Evolutionary conservation across 1,140 invertebrate genomes (phyloP).

Genomic region (Pteromalus puparum): DNA sequence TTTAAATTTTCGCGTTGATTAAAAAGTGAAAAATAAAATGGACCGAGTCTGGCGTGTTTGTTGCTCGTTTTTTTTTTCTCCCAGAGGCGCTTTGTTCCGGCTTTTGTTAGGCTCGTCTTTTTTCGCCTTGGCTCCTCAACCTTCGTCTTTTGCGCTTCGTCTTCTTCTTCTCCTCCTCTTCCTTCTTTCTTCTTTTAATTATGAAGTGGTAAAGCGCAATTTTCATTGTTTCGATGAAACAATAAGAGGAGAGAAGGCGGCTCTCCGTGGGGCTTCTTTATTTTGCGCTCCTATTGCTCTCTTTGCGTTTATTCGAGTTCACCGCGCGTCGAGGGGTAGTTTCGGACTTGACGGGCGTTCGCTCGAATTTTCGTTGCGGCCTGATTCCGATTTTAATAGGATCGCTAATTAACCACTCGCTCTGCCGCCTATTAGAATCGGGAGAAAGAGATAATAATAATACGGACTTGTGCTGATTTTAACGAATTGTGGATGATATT

Average conservation of each 20-base stretch:
- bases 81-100: not conserved
- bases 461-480: not conserved
- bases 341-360: not conserved
- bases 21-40: constrained; percentile 31
- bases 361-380: not conserved
- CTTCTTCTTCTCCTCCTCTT: not conserved
- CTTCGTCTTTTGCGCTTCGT: not conserved
- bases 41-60: not conserved
- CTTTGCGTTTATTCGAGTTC: not conserved
- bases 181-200: constrained; percentile 39
- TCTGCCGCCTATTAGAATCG: not conserved
- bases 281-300: not conserved
- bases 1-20: constrained; percentile 38
- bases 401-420: not conserved
- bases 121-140: not conserved
- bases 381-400: not conserved
- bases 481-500: not conserved
- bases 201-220: constrained; percentile 37
- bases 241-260: not conserved
- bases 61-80: constrained; percentile 20
- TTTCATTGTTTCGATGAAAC: constrained; percentile 35
- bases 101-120: not conserved
- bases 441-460: not conserved
- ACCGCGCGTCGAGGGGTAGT: not conserved
- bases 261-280: not conserved